These are phyloP conservation scores for Muscicapa striata DNA, from an alignment of 2,797 vertebrate species.

Conservation along the genomic window DNA sequence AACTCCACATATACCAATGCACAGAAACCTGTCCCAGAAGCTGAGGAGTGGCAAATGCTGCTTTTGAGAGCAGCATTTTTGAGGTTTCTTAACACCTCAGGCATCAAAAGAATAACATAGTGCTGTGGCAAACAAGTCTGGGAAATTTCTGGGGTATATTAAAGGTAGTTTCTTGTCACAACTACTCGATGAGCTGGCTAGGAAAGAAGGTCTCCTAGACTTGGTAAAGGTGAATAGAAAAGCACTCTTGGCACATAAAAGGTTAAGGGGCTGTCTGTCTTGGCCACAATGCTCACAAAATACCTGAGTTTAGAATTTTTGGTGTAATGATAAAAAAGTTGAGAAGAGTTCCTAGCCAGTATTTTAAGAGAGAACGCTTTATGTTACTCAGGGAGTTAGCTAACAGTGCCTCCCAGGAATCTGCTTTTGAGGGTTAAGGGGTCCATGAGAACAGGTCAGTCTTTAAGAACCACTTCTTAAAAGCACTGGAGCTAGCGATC, in stretches of 20 bases:
- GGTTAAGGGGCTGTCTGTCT: background rate
- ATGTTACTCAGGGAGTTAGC: background rate
- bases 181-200: background rate
- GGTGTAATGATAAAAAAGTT: background rate
- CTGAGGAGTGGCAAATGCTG: background rate
- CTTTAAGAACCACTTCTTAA: background rate
- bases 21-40: background rate
- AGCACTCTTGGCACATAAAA: background rate
- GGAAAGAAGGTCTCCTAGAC: background rate
- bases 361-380: background rate
- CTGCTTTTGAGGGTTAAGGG: background rate
- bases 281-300: background rate
- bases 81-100: background rate
- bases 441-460: background rate
- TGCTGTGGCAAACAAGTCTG: background rate
- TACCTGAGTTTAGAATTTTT: background rate
- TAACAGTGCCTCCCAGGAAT: background rate
- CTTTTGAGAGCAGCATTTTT: background rate
- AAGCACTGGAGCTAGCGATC: background rate
- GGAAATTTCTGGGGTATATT: background rate
- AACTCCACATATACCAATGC: background rate
- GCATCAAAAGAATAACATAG: background rate
- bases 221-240: background rate
- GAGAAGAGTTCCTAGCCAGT: background rate
- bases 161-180: background rate